Base-by-base conservation (phyloP, 2,888 invertebrate species). In the Acleris emargana region DNA sequence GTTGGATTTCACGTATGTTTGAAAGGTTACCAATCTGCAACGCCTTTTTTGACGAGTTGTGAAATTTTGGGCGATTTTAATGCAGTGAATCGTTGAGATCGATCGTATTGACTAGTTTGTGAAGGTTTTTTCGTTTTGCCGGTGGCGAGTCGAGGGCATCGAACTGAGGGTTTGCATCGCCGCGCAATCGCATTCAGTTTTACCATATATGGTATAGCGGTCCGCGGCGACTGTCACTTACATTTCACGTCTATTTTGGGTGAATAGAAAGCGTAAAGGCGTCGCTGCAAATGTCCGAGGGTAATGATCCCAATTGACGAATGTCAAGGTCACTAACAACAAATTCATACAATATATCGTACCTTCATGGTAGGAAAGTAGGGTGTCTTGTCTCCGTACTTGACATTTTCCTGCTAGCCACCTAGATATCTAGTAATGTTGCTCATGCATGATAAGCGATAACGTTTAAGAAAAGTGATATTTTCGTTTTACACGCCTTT, bases 141-240 rank as follows among this genome's bases (percentile, higher is more conserved):
- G 68, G 71, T 71, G 68, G 57, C 52, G 47, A 64, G 70, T 71
- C 68, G 87, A 79, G 91, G 90, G 89, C 91, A 88, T 88, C 88
- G 91, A 91, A 90, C 91, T 82, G 78, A 77, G 81, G 79, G 83
- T 83, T 81, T 86, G 89, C 88, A 87, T 77, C 80, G 84, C 78
- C 88, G 91, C 91, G 91, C 91, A 91, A 88, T 85, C 89, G 89
- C 90, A 83, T 82, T 80, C 77, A 77, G 82, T 84, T 89, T 92
- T 85, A 81, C 91, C 91, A 88, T 92, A 91, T 91, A 91, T 74
- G 91, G 91, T 82, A 82, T 90, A 91, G 86, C 78, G 77, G 78
- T 77, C 78, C 80, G 76, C 73, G 73, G 71, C 70, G 76, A 70
- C 82, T 84, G 85, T 84, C 83, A 83, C 82, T 77, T 73, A 75